Evolutionary conservation across 1,140 invertebrate genomes (phyloP).

Genomic region (Drepana arcuata): DNA sequence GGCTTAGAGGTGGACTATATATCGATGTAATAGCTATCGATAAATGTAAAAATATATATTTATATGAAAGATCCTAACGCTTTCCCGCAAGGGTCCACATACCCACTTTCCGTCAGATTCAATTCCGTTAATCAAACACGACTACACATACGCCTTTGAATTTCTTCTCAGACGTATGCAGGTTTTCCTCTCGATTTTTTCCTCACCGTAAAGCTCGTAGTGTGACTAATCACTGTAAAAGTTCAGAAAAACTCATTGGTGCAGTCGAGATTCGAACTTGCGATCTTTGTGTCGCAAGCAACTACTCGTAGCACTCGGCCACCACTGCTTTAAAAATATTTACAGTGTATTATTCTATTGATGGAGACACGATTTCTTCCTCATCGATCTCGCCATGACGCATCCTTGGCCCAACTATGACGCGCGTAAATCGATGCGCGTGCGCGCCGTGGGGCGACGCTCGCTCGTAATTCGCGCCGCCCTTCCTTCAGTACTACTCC

Average conservation of each 20-base stretch:
- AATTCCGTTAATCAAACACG: not conserved
- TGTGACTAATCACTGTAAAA: too few species aligned
- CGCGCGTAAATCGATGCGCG: slow-evolving; percentile 65
- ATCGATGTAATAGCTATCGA: slow-evolving; percentile 5
- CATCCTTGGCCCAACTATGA: slow-evolving; percentile 40
- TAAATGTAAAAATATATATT: not conserved
- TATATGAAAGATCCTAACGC: too few species aligned
- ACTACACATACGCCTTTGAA: not conserved
- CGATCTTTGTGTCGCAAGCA: not conserved
- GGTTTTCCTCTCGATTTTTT: too few species aligned
- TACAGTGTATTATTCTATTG: not conserved
- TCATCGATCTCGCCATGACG: slow-evolving; percentile 9
- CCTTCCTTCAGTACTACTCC: too few species aligned
- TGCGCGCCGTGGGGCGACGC: slow-evolving; percentile 57
- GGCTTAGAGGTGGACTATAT: slow-evolving; percentile 26
- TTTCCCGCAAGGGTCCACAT: too few species aligned
- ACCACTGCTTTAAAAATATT: not conserved
- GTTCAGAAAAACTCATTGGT: too few species aligned
- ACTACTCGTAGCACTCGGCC: not conserved
- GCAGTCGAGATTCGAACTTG: not conserved
- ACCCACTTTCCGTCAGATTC: too few species aligned
- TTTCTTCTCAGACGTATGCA: not conserved
- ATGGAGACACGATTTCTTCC: not conserved
- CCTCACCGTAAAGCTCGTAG: not conserved
- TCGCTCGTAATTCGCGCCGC: slow-evolving; percentile 53